phyloP scores from a whole-genome alignment of 2,797 vertebrate species.

The Chiropotes sagulatus region DNA sequence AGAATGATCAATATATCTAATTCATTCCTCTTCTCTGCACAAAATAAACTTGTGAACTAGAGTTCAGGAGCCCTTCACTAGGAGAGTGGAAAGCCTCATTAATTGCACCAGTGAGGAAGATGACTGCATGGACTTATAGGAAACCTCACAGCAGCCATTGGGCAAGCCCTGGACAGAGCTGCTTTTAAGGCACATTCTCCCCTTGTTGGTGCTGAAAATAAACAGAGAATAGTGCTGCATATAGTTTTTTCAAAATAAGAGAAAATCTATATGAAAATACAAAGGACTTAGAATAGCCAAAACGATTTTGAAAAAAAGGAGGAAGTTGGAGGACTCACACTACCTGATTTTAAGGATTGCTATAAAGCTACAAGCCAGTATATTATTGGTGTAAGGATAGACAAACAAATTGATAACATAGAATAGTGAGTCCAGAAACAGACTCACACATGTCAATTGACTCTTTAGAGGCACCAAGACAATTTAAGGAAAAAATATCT shows the following conservation, averaged over 20 bases:
- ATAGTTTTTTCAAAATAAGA: neutral
- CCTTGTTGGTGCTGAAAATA: neutral
- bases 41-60: neutral
- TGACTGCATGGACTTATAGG: rapidly evolving
- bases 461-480: neutral
- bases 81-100: neutral
- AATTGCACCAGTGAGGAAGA: neutral
- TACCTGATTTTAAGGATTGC: neutral
- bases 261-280: neutral
- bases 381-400: neutral
- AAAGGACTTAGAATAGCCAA: neutral
- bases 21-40: neutral
- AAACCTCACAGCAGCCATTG: neutral
- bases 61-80: neutral
- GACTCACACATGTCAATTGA: neutral
- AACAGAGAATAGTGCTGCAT: too few relatives aligned
- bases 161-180: neutral
- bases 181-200: neutral
- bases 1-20: neutral
- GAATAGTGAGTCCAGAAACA: neutral
- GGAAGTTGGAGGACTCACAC: neutral
- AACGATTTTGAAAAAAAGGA: neutral
- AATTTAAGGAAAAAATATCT: neutral
- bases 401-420: neutral
- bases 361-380: neutral